Evolutionary conservation across 2,888 invertebrate species (phyloP).

Genomic region (Drosophila flavopinicola): DNA sequence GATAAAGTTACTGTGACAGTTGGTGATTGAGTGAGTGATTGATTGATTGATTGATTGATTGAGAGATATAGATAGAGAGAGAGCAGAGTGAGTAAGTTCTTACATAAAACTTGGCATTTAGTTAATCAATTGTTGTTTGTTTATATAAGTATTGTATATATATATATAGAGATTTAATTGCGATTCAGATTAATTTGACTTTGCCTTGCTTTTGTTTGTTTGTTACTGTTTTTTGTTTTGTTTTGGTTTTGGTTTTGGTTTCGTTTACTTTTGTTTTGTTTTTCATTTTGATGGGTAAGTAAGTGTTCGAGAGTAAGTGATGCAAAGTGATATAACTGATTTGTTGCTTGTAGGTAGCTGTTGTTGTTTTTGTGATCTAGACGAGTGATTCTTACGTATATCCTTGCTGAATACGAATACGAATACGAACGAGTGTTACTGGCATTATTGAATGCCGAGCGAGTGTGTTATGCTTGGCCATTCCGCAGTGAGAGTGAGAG

Average conservation of each 20-base stretch:
- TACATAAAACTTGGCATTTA: slow-evolving; percentile 45
- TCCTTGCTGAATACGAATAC: slow-evolving; percentile 20
- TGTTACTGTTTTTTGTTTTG: slow-evolving; percentile 9
- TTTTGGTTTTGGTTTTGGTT: slow-evolving; percentile 3
- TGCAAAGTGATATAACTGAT: slow-evolving; percentile 22
- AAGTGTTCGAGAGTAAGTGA: slow-evolving; percentile 42
- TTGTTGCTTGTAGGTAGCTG: slow-evolving; percentile 33
- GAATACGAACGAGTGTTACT: slow-evolving; percentile 19
- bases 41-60: slow-evolving; percentile 52
- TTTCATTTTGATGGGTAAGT: slow-evolving; percentile 25
- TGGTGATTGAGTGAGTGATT: slow-evolving; percentile 52
- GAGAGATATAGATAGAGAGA: slow-evolving; percentile 40
- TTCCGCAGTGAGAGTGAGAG: slow-evolving; percentile 45
- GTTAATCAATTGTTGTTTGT: slow-evolving; percentile 44
- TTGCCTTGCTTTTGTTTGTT: slow-evolving; percentile 25
- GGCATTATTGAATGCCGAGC: slow-evolving; percentile 37
- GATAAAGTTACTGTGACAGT: slow-evolving; percentile 54
- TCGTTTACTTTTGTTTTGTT: slow-evolving; percentile 11
- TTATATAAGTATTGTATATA: slow-evolving; percentile 30
- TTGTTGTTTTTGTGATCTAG: slow-evolving; percentile 25
- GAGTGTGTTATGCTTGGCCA: slow-evolving; percentile 46
- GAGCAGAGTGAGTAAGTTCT: slow-evolving; percentile 53
- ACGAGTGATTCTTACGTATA: too few species aligned
- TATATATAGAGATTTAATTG: slow-evolving; percentile 24
- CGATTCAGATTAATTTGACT: slow-evolving; percentile 34